Evolutionary conservation across 1,140 invertebrate genomes (phyloP), one percentile per base, ranked within the genome.

Genomic region (Akabosia matsudoensis): DNA sequence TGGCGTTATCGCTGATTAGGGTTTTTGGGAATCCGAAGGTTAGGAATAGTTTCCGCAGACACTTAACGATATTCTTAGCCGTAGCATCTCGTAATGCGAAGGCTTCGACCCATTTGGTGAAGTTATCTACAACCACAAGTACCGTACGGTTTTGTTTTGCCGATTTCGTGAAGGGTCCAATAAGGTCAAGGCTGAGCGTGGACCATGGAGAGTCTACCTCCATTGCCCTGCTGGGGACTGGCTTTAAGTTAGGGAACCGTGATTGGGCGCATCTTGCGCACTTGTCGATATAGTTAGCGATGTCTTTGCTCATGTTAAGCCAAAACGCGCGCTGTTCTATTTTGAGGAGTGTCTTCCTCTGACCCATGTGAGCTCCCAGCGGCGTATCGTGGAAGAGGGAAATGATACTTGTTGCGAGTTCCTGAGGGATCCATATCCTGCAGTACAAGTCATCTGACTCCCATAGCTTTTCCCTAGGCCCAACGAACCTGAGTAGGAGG

Each of bases 41-140:
- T 18, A 24, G 22, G 26, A 72, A 72, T 3, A 37, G 1, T 10
- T 28, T 30, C 31, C 74, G 31, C 10, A 78, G 16, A 79, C 45
- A 16, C 78, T 79, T 2, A 78, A 45, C 18, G 3, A 72, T 14
- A 7, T 34, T 51, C 4, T 4, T 2, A 7, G 31, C 26, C 13
- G 30, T 37, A 2, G 70, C 70, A n/a, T 34, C 37, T 72, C 70
- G 2, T 1, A 87, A 33, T 0, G 86, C 86, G 30, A 85, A 77
- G 0, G 84, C 84, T 81, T 87, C 85, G 0, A 83, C 85, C 84
- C 85, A 83, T 33, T 78, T 76, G 0, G 79, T 76, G 28, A 81
- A 82, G 24, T 77, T 33, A 52, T 82, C 81, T 0, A 78, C 79
- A 0, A 77, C 61, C 3, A 82, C 80, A 3, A 82, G 30, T 14